phyloP scores from a whole-genome alignment of 2,113 vertebrate genomes.

The Nannospalax galili region DNA sequence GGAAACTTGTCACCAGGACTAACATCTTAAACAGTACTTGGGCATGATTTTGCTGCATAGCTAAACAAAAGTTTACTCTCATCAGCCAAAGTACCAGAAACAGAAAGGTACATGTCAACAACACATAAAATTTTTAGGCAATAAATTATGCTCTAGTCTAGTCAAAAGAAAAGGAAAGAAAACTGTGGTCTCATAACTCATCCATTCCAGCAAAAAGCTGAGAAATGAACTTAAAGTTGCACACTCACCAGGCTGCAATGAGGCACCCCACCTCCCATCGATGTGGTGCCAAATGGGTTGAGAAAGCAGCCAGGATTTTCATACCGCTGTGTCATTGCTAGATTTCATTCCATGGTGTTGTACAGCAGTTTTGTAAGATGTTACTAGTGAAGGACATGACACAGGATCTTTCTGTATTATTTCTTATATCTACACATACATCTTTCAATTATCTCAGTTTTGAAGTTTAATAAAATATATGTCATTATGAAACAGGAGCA shows the following conservation, averaged over 20 bases:
- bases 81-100: neutral
- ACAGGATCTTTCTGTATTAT: neutral
- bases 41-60: neutral
- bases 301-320: neutral
- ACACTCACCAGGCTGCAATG: neutral
- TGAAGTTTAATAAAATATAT: neutral
- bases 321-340: neutral
- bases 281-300: neutral
- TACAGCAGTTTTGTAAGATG: neutral
- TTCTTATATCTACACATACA: neutral
- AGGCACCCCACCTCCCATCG: neutral
- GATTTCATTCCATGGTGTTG: neutral
- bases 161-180: neutral
- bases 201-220: neutral
- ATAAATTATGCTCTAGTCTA: neutral
- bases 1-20: neutral
- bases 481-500: neutral
- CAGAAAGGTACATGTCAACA: neutral
- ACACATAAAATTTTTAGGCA: neutral
- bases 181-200: neutral
- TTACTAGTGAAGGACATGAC: neutral
- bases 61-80: neutral
- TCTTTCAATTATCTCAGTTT: neutral
- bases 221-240: neutral
- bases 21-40: neutral